A percentile compares a stretch with the other conserved stretches of the same genome.
phyloP scores from a whole-genome alignment of 1,140 invertebrate genomes.

The Battus philenor region DNA sequence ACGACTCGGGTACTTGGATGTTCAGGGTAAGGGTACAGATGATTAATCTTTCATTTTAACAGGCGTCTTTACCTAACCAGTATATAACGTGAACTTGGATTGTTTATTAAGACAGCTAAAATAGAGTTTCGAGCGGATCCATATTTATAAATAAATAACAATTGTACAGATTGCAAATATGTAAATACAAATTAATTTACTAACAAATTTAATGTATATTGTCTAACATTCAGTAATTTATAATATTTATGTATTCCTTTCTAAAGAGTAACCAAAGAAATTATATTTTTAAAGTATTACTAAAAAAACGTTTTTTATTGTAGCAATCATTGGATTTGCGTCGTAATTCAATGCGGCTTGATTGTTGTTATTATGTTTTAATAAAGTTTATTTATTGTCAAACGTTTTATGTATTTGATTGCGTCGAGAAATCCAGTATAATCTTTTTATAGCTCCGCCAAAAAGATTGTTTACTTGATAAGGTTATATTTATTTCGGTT shows the following conservation, averaged over 20 bases:
- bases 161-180: constrained; percentile 3
- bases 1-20: constrained; percentile 1
- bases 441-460: neutral
- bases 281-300: neutral
- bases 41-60: neutral
- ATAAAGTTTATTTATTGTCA: constrained; percentile 4
- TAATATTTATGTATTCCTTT: neutral
- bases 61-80: constrained; percentile 5
- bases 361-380: constrained; percentile 3
- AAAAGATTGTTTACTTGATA: neutral
- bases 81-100: constrained; percentile 4
- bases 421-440: constrained; percentile 9
- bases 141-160: neutral
- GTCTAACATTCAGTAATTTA: too few relatives aligned
- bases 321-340: too few relatives aligned
- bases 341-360: constrained; percentile 2
- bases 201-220: neutral
- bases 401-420: constrained; percentile 21
- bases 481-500: neutral
- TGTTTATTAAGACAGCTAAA: neutral
- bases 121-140: neutral
- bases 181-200: neutral
- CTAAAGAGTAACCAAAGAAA: neutral
- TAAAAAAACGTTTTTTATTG: too few relatives aligned
- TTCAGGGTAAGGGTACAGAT: neutral